Base-by-base conservation (phyloP, 2,888 invertebrate genomes). In the Drosophila austrosaltans region DNA sequence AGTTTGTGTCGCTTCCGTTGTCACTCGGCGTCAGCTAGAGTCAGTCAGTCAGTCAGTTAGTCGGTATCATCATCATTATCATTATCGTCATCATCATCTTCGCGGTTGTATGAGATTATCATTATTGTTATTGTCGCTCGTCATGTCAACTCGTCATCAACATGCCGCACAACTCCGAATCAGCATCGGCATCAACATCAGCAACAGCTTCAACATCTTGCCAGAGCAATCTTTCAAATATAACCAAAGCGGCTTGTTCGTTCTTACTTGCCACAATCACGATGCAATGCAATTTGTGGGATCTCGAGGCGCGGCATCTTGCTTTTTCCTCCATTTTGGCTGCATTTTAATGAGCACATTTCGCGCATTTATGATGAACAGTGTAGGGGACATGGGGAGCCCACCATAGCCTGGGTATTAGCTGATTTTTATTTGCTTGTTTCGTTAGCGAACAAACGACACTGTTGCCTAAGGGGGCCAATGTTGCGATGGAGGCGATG, bases 131-230 rank as follows among this genome's bases (percentile, higher is more conserved):
- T 86, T 79, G 87, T 88, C 84, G 87, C 88, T 88, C 88, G 88
- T 88, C 85, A 88, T 88, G 85, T 79, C 85, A 85, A 85, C 87
- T 85, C 89, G 81, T 79, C 88, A 88, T 85, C 85, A 85, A 88
- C 79, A 77, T 76, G 78, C 76, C 74, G 74, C 74, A 48, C 25
- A 67, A 56, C 72, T 65, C 20, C 36, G 40, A 42, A 36, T 64
- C 40, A 32, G 40, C 54, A 60, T 57, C 63, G 53, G 58, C 53
- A 69, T 57, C 71, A 63, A 66, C 76, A 70, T 72, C 77, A 36
- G 54, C 20, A 20, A 1, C 56, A 58, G 2, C 39, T 20, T 2
- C 58, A 25, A 22, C 57, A 36, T 22, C 66, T 75, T 81, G 54
- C 53, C 70, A 81, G 76, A 73, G 76, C 82, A 83, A 87, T 87